phyloP scores from a whole-genome alignment of 37 sponge, comb jelly and placozoan genomes.

The Bolinopsis microptera region DNA sequence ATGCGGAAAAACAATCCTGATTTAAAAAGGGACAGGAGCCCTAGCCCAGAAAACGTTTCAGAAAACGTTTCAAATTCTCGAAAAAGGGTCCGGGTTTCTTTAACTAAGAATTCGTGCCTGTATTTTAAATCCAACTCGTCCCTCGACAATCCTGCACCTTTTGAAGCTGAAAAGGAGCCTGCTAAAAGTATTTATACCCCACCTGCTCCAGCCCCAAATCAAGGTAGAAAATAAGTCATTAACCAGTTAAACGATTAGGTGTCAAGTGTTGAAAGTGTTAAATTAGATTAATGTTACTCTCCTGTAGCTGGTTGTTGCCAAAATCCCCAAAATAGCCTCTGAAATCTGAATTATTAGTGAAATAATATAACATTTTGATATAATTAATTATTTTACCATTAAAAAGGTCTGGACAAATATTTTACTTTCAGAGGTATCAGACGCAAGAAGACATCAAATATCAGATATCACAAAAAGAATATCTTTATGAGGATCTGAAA shows the following conservation, averaged over 20 bases:
- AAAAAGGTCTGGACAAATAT: background rate
- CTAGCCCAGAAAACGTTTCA: slow-evolving; percentile 8
- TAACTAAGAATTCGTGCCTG: background rate
- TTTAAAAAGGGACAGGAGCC: background rate
- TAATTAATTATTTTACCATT: background rate
- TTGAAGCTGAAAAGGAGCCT: background rate
- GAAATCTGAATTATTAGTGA: no score
- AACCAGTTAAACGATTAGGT: no score
- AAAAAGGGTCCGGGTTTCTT: slow-evolving; percentile 7
- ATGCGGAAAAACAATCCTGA: background rate
- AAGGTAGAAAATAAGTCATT: no score
- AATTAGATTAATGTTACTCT: background rate
- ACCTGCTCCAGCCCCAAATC: background rate
- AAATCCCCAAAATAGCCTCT: no score
- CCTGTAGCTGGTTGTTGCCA: background rate
- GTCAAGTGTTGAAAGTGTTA: background rate
- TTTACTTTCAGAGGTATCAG: slow-evolving; percentile 46
- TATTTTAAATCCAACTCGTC: background rate
- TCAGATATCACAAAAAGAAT: slow-evolving; percentile 43
- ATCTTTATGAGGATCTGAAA: slow-evolving; percentile 9
- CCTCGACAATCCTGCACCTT: slow-evolving; percentile 32
- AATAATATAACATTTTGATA: background rate
- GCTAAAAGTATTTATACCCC: slow-evolving; percentile 23
- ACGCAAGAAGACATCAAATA: slow-evolving; percentile 44
- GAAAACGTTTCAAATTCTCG: no score